phyloP scores from a whole-genome alignment of 2,888 invertebrate genomes.

The Cantharis rustica region DNA sequence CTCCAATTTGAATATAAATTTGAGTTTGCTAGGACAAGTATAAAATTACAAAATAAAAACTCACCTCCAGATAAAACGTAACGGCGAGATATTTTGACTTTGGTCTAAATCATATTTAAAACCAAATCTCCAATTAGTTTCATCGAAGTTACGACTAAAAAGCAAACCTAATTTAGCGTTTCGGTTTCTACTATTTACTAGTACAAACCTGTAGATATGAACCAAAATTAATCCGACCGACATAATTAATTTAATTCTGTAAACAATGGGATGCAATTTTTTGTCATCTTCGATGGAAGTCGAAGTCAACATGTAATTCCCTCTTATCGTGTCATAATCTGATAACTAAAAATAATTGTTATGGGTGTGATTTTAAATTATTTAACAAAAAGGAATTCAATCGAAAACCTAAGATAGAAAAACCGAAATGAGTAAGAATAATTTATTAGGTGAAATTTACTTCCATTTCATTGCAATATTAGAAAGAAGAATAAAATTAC shows the following conservation, averaged over 20 bases:
- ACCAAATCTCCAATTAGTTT: background rate
- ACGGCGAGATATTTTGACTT: background rate
- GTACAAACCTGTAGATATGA: conserved; percentile 73
- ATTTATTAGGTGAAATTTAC: background rate
- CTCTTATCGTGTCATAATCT: background rate
- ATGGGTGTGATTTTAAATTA: background rate
- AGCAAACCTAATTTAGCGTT: background rate
- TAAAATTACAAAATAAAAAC: background rate
- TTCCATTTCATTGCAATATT: background rate
- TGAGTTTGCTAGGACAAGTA: too few relatives aligned
- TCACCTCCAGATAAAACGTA: background rate
- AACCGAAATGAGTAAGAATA: background rate
- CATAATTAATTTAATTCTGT: conserved; percentile 95
- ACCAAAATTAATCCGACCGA: conserved; percentile 89
- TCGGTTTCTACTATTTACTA: background rate
- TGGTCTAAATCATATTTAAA: background rate
- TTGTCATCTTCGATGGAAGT: conserved; percentile 76
- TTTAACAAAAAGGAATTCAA: background rate
- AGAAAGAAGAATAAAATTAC: conserved; percentile 24
- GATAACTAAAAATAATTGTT: background rate
- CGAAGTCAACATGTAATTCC: conserved; percentile 39
- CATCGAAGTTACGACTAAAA: background rate
- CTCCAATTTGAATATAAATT: too few relatives aligned
- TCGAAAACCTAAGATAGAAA: background rate
- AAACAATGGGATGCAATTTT: conserved; percentile 91